Percentiles rank a stretch among this genome's conserved stretches.
Conservation (phyloP, 2,113 vertebrate genomes). For the Eretmochelys imbricata region DNA sequence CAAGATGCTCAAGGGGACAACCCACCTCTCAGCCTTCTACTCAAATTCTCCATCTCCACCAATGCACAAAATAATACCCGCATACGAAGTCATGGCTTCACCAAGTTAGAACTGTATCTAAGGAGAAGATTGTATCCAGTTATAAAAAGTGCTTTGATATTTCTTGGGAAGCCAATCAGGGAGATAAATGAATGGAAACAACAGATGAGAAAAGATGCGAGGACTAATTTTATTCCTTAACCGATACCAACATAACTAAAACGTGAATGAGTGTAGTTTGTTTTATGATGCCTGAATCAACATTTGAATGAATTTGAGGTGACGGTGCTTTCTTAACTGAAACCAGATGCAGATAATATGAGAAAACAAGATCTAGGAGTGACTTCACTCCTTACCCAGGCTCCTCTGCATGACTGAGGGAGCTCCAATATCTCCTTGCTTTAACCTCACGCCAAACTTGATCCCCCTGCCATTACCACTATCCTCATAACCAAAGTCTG, state of each 20-base stretch:
- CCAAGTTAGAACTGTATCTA: neutral
- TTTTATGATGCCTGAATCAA: neutral
- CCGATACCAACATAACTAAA: neutral
- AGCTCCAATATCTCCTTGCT: neutral
- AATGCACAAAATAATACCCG: neutral
- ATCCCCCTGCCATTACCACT: neutral
- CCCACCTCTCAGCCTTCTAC: neutral
- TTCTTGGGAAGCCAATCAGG: neutral
- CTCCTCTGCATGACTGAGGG: neutral
- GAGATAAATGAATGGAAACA: neutral
- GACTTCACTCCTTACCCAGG: neutral
- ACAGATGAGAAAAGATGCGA: neutral
- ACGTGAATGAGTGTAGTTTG: neutral
- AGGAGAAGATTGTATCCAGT: neutral
- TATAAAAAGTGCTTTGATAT: neutral
- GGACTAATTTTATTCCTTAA: neutral
- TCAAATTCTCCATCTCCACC: neutral
- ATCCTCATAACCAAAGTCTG: neutral
- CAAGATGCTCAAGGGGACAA: neutral
- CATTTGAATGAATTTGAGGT: neutral
- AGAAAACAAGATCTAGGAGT: neutral
- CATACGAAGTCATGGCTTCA: rapidly evolving
- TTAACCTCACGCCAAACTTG: neutral
- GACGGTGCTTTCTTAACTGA: neutral
- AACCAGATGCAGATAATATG: constrained; percentile 1